These are phyloP conservation scores for Diarsia mendica DNA, from an alignment of 2,888 invertebrate species.

Conservation along the genomic window DNA sequence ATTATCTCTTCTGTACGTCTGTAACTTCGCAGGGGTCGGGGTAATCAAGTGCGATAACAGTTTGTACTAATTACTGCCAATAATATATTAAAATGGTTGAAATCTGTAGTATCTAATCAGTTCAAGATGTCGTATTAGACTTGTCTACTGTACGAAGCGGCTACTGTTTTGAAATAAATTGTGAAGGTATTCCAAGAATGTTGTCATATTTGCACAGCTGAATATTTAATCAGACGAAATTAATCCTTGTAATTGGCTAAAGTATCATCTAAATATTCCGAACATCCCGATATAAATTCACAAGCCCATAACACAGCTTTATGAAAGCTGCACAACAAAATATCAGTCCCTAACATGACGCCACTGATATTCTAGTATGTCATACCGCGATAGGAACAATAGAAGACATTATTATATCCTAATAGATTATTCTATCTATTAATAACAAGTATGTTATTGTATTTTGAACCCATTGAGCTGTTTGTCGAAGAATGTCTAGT, in stretches of 20 bases:
- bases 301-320: constrained; percentile 2
- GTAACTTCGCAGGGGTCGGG: constrained; percentile 33
- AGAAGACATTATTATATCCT: constrained; percentile 38
- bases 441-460: constrained; percentile 44
- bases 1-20: constrained; percentile 11
- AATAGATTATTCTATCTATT: constrained; percentile 47
- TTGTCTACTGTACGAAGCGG: too few species aligned
- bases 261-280: neutral
- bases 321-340: constrained; percentile 19
- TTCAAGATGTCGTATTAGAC: too few species aligned
- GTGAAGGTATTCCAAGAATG: too few species aligned
- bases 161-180: too few species aligned
- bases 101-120: too few species aligned
- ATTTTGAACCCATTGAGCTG: constrained; percentile 16
- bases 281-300: constrained; percentile 30
- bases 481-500: neutral
- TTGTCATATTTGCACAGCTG: too few species aligned
- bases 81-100: neutral
- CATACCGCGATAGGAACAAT: constrained; percentile 42
- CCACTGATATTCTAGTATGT: constrained; percentile 12
- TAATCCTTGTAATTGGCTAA: too few species aligned
- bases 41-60: constrained; percentile 20
- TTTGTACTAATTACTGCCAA: neutral
- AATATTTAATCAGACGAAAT: too few species aligned
- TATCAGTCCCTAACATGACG: constrained; percentile 30